These are phyloP conservation scores for Scaptomyza caliginosa DNA, from an alignment of 2,888 invertebrate genomes.

Conservation along the genomic window DNA sequence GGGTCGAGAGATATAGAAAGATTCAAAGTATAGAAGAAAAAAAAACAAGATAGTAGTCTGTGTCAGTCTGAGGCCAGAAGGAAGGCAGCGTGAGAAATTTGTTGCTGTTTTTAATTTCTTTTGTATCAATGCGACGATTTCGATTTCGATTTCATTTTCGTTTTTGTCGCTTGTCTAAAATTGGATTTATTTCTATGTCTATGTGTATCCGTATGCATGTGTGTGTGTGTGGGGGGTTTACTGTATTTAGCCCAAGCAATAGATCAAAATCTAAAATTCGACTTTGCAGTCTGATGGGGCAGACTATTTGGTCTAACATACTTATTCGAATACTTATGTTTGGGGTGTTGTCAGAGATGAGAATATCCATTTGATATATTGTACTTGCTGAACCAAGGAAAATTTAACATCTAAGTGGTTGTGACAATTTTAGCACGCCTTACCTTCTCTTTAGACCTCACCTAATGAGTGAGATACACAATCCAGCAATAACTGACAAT, in stretches of 20 bases:
- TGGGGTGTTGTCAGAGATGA: conserved; percentile 3
- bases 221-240: conserved; percentile 26
- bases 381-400: neutral
- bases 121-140: conserved; percentile 69
- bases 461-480: conserved; percentile 49
- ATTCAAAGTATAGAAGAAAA: conserved; percentile 36
- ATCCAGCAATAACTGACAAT: conserved; percentile 39
- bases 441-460: conserved; percentile 5
- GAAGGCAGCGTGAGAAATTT: conserved; percentile 73
- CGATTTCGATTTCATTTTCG: conserved; percentile 52
- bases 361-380: conserved; percentile 1
- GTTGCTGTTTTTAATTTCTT: conserved; percentile 77
- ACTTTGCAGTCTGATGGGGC: conserved; percentile 10
- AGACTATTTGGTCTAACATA: neutral
- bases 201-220: neutral
- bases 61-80: conserved; percentile 31
- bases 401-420: conserved; percentile 28
- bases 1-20: conserved; percentile 64
- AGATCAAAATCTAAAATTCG: conserved; percentile 66
- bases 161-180: conserved; percentile 52
- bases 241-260: conserved; percentile 53
- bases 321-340: neutral
- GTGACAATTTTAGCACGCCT: conserved; percentile 50
- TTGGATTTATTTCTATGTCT: conserved; percentile 51
- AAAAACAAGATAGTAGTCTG: conserved; percentile 35